Conservation (phyloP, 2,888 invertebrate genomes). For the Fragum fragum region DNA sequence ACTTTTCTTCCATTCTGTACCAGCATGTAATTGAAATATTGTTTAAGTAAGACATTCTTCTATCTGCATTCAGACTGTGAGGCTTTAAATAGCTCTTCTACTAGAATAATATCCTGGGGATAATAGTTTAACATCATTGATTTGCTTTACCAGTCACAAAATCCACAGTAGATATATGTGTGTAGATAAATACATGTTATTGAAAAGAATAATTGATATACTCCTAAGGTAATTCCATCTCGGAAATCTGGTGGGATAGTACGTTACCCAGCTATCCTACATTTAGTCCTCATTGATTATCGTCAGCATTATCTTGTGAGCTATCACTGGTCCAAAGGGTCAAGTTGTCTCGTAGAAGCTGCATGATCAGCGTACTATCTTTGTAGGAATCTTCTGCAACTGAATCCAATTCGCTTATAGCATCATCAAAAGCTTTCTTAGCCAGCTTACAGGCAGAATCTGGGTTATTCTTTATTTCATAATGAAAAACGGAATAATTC, state of each 20-base stretch:
- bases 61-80: too few relatives aligned
- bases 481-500: conserved; percentile 99
- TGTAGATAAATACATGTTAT: neutral
- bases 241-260: neutral
- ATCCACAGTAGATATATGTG: neutral
- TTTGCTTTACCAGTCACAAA: too few relatives aligned
- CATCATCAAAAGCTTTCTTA: conserved; percentile 99
- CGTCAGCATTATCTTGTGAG: conserved; percentile 84
- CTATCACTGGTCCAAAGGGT: conserved; percentile 95
- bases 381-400: conserved; percentile 99
- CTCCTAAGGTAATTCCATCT: neutral
- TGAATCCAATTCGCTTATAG: conserved; percentile 99
- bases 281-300: conserved; percentile 14
- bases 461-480: conserved; percentile 99
- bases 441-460: conserved; percentile 99
- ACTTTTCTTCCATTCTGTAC: too few relatives aligned
- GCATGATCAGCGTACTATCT: conserved; percentile 99
- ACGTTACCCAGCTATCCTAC: neutral
- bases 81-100: too few relatives aligned
- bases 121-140: too few relatives aligned
- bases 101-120: too few relatives aligned
- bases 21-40: too few relatives aligned
- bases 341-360: conserved; percentile 92
- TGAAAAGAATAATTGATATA: conserved; percentile 1
- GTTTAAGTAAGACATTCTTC: too few relatives aligned